Base-by-base conservation (phyloP, 2,888 invertebrate species). In the Lycia hirtaria region DNA sequence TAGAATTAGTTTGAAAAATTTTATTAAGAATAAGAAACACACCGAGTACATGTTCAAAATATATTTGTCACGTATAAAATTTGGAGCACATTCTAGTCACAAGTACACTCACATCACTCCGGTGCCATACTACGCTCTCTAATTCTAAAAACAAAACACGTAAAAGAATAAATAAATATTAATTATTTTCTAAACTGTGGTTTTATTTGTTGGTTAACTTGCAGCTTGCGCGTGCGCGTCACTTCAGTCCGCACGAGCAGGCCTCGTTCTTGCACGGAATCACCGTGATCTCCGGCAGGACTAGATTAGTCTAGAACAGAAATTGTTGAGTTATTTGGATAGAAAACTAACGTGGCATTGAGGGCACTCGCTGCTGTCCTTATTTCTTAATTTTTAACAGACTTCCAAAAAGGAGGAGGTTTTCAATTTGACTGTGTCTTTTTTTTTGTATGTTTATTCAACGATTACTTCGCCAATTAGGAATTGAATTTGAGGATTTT, bases 91-190 rank as follows among this genome's bases (percentile, higher is more conserved):
- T 57, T 86, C 89, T 89, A 89, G 89, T 89, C 89, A 87, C 78
- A 73, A 52, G 51, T 47, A 47, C 63, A 70, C 64, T 73, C n/a
- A 9, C 69, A 73, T 60, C 71, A 76, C 80, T 72, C 80, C 62
- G 65, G 89, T 88, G 88, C 88, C 88, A 89, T 88, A 69, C 32
- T 30, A 57, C 48, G 80, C 80, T 83, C 81, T 85, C 80, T 82
- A 73, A 62, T 67, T n/a, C 38, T 40, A 40, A 40, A 24, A 60
- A 49, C 24, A 49, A 49, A 37, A 53, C 40, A 45, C 40, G 17
- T 57, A 48, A 64, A 51, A 64, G 56, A 48, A 33, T 72, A 67
- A 71, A 62, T 32, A 55, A 78, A 69, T 66, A 68, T 55, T 51
- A 65, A 79, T 72, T 83, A 81, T 81, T 83, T 83, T 81, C 61